Evolutionary conservation across 2,888 invertebrate genomes (phyloP), one percentile per base, ranked within the genome.

Genomic region (Plusia festucae): DNA sequence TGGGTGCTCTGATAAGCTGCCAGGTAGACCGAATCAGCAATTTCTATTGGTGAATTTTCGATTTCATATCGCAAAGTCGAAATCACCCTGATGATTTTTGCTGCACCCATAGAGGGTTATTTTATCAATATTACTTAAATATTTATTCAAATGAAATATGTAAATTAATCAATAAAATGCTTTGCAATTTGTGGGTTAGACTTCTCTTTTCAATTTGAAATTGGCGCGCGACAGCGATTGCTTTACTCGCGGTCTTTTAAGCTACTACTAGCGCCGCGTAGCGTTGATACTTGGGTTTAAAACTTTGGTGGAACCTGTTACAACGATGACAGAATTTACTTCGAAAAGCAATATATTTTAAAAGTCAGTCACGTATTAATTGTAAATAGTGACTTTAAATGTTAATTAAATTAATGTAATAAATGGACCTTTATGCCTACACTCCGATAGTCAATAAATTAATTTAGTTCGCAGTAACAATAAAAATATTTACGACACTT

Each of bases 1-100:
- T 93, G 93, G 90, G 85, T 87, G 84, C 67, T 77, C 83, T 82
- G 94, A 94, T 94, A 94, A 94, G 91, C 80, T 73, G 79, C 77
- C 85, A 90, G 86, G 87, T 88, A 88, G 82, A 89, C 85, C 72
- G 78, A 88, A 84, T 85, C 73, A 83, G 80, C 70, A 82, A 87
- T 90, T 90, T 88, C 85, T 88, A 91, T 91, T 90, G 89, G 89
- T 85, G 81, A 87, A 84, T 88, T 85, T 87, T 87, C 78, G 76
- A 70, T 68, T 73, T 73, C 82, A 69, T 88, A 90, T 85, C 85
- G 73, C 80, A 57, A 67, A 70, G 65, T 65, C 58, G 67, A 81
- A 77, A 68, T 72, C 65, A 65, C 70, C 73, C 70, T 73, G 71
- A 69, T 67, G 66, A 72, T 76, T 81, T 73, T 73, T 62, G 65